Base-by-base conservation (phyloP, 2,888 invertebrate genomes). In the Harpagoxenus sublaevis region DNA sequence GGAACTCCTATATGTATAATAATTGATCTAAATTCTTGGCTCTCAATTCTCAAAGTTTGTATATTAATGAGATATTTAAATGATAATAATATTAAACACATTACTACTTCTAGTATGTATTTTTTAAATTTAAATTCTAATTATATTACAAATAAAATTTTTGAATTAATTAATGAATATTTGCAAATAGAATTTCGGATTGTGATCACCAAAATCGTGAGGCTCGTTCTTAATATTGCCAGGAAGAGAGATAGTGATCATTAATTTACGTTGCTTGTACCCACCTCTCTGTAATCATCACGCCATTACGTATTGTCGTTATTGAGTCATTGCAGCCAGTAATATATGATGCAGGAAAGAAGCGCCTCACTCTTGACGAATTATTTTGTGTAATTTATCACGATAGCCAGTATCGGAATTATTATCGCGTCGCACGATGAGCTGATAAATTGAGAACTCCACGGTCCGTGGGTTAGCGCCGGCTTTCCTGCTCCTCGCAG, bases 361-460 rank as follows among this genome's bases (percentile, higher is more conserved):
- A 18, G 23, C 10, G 6, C 3, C 35, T 18, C 18, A 10, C 31
- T 45, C 31, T 35, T 70, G 79, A 79, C 55, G 77, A 48, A 78
- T 66, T 78, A 66, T 78, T 68, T 60, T 31, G 15, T 45, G 12
- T 79, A 63, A 84, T 84, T 70, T 84, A 63, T 51, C 71, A 66
- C 83, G 88, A 89, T 87, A 85, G 86, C 81, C 85, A 9, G 82
- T 48, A 63, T 63, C 79, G 68, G 78, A 74, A 65, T 75, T 60
- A 65, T 71, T 60, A 77, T 51, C 65, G 42, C 74, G 71, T 70
- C 68, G 63, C 84, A 57, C 51, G 71, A 35, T 60, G 48, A 65
- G 85, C n/a, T n/a, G n/a, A 89, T 81, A 87, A 90, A 91, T 90
- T 86, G 89, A 91, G 87, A 82, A 87, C 71, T 84, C 79, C 66